phyloP scores from a whole-genome alignment of 2,888 invertebrate species.

The Melipona beecheii region DNA sequence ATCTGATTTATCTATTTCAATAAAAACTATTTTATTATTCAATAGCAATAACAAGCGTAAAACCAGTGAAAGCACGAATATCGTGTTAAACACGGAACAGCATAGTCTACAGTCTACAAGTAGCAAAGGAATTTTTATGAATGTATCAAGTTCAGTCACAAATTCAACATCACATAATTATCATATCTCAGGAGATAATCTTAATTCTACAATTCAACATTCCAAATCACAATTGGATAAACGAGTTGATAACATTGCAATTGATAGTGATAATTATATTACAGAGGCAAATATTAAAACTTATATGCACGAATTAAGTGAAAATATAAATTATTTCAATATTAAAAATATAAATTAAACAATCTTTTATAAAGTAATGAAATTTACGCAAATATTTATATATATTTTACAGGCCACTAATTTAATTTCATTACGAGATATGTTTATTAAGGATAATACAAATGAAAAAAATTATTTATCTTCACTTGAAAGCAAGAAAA shows the following conservation, averaged over 20 bases:
- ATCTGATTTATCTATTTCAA: not conserved
- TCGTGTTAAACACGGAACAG: not conserved
- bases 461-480: not conserved
- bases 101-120: slow-evolving; percentile 16
- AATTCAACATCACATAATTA: not conserved
- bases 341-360: not conserved
- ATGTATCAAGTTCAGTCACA: not conserved
- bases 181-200: not conserved
- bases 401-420: slow-evolving; percentile 32
- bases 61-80: not conserved
- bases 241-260: slow-evolving; percentile 46
- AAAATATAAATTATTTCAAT: not conserved
- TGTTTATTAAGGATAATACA: not conserved
- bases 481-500: not conserved
- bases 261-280: slow-evolving; percentile 71
- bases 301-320: not conserved
- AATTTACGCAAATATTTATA: slow-evolving; percentile 4
- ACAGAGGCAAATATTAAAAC: slow-evolving; percentile 57
- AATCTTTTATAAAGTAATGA: not conserved
- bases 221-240: not conserved
- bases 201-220: not conserved
- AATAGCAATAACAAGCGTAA: not conserved
- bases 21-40: slow-evolving; percentile 10
- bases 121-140: not conserved
- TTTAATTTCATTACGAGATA: not conserved